phyloP scores from a whole-genome alignment of 1,140 invertebrate genomes.

The Orchestia grillus region DNA sequence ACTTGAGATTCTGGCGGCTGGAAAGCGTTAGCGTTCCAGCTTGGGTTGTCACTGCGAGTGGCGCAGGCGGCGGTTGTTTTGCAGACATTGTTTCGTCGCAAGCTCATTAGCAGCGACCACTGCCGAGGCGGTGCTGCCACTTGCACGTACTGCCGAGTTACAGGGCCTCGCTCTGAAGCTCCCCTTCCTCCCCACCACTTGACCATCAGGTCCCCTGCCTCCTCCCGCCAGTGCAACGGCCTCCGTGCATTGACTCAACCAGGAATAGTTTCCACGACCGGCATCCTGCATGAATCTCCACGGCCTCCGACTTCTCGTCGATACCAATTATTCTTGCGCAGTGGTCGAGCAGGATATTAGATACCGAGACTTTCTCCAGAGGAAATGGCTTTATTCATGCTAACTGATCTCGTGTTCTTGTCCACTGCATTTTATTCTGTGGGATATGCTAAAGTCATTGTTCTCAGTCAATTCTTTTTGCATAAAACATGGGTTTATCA shows the following conservation, averaged over 20 bases:
- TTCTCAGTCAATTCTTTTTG: not conserved
- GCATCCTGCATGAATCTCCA: not conserved
- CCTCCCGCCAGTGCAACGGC: conserved; percentile 33
- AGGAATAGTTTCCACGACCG: not conserved
- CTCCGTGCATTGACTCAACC: conserved; percentile 48
- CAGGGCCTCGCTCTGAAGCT: not conserved
- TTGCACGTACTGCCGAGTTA: not conserved
- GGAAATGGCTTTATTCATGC: not conserved
- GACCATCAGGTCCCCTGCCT: not conserved
- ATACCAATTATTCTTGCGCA: not conserved
- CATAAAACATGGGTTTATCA: not conserved
- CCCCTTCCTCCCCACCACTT: not conserved
- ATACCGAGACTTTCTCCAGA: not conserved
- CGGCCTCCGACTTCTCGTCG: not conserved
- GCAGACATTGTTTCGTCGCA: not conserved
- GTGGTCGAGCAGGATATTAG: not conserved
- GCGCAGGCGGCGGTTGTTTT: not conserved
- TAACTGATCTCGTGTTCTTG: not conserved
- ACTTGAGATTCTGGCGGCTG: not conserved
- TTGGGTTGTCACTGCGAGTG: not conserved
- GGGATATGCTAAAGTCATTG: not conserved
- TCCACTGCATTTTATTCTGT: not conserved
- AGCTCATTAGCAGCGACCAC: no score
- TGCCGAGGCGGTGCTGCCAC: no score
- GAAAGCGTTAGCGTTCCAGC: not conserved